Conservation (phyloP, 1,140 invertebrate species). For the Mizuhopecten yessoensis region DNA sequence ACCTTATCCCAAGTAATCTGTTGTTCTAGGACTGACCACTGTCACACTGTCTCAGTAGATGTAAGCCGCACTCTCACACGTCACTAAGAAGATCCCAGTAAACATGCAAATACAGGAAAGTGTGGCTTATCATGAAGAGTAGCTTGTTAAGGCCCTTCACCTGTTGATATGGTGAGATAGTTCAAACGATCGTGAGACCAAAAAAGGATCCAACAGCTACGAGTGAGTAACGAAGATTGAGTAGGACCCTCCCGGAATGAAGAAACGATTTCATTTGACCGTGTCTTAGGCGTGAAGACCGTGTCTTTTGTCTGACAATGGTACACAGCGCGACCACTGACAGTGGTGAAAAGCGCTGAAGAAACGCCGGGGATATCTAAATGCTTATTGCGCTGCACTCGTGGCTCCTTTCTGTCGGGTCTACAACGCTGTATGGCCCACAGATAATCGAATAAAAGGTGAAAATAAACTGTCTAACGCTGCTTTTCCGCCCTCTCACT, state of each 20-base stretch:
- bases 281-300: conserved; percentile 15
- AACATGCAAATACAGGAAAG: not conserved
- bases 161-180: not conserved
- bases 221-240: conserved; percentile 38
- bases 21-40: no score
- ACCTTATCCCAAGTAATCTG: no score
- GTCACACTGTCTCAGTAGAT: no score
- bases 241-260: conserved; percentile 7
- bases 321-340: conserved; percentile 23
- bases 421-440: not conserved
- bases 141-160: not conserved
- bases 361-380: conserved; percentile 31
- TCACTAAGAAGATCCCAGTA: no score
- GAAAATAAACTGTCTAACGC: conserved; percentile 33
- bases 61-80: not conserved
- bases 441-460: conserved; percentile 20
- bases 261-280: conserved; percentile 9
- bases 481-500: conserved; percentile 25
- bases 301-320: conserved; percentile 2
- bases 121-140: not conserved
- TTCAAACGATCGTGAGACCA: conserved; percentile 38
- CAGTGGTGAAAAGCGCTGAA: conserved; percentile 1
- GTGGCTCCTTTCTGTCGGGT: conserved; percentile 30
- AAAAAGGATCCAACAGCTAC: not conserved
- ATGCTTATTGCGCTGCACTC: conserved; percentile 31